Percentiles rank a stretch among this genome's conserved stretches.
Evolutionary conservation across 2,888 invertebrate genomes (phyloP).

Genomic region (Coelogynopora nodosa): DNA sequence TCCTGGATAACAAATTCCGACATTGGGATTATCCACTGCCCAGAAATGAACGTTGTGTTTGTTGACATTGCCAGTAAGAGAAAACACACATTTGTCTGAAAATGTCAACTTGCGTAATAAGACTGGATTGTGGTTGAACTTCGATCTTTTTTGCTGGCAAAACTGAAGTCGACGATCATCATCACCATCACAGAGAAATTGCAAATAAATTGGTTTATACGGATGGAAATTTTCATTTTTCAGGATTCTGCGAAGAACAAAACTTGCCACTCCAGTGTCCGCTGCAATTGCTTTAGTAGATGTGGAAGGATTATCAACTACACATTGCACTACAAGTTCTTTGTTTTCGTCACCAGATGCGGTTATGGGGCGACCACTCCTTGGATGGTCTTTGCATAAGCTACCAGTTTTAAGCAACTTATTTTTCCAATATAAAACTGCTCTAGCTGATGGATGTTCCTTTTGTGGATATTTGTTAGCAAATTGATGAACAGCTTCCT

Average conservation of each 20-base stretch:
- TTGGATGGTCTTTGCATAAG: conserved; percentile 21
- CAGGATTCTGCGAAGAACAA: conserved; percentile 32
- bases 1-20: conserved; percentile 24
- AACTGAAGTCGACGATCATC: conserved; percentile 35
- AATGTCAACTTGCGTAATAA: conserved; percentile 37
- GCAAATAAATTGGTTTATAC: conserved; percentile 36
- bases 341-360: conserved; percentile 29
- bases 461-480: conserved; percentile 28
- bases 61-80: conserved; percentile 33
- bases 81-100: conserved; percentile 38
- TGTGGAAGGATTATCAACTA: conserved; percentile 33
- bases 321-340: conserved; percentile 4
- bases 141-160: conserved; percentile 32
- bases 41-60: conserved; percentile 38
- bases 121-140: conserved; percentile 11
- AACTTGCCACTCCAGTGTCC: conserved; percentile 8
- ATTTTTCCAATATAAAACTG: conserved; percentile 28
- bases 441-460: conserved; percentile 27
- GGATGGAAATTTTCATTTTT: conserved; percentile 35
- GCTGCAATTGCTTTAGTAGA: conserved; percentile 33
- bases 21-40: conserved; percentile 37
- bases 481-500: conserved; percentile 28
- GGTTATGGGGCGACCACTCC: conserved; percentile 6
- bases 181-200: conserved; percentile 38
- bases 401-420: conserved; percentile 18